A percentile compares a stretch with the other conserved stretches of the same genome.
These are phyloP conservation scores for Neomonachus schauinslandi DNA, from an alignment of 2,113 vertebrate species.

Conservation along the genomic window DNA sequence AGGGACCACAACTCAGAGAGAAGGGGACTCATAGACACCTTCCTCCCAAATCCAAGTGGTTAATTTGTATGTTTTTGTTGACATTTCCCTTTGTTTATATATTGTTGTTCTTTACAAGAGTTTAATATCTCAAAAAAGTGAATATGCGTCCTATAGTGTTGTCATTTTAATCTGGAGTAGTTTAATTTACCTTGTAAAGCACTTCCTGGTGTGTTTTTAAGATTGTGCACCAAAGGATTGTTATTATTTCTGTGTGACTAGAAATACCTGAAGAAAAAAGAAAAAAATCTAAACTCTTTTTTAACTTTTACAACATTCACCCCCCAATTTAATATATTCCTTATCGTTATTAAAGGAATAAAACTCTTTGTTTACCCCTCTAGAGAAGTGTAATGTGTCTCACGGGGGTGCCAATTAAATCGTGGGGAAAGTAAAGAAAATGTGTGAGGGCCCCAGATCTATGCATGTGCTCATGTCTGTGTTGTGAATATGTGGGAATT, in stretches of 20 bases:
- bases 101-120: background rate
- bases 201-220: background rate
- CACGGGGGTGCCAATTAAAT: conserved; percentile 80
- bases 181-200: background rate
- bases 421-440: conserved; percentile 24
- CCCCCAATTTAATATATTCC: background rate
- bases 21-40: background rate
- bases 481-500: background rate
- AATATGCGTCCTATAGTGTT: background rate
- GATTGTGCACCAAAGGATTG: background rate
- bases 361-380: conserved; percentile 78
- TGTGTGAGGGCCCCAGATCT: background rate
- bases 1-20: background rate
- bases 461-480: background rate
- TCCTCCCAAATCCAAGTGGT: background rate
- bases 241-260: background rate
- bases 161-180: background rate
- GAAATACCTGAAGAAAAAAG: background rate
- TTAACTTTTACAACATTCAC: background rate
- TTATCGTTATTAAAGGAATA: conserved; percentile 77
- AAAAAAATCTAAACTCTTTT: background rate
- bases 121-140: background rate
- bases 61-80: background rate
- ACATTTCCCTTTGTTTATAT: background rate
- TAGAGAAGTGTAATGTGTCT: conserved; percentile 81